These are phyloP conservation scores for Melitaea athalia DNA, from an alignment of 2,888 invertebrate species.

Conservation along the genomic window DNA sequence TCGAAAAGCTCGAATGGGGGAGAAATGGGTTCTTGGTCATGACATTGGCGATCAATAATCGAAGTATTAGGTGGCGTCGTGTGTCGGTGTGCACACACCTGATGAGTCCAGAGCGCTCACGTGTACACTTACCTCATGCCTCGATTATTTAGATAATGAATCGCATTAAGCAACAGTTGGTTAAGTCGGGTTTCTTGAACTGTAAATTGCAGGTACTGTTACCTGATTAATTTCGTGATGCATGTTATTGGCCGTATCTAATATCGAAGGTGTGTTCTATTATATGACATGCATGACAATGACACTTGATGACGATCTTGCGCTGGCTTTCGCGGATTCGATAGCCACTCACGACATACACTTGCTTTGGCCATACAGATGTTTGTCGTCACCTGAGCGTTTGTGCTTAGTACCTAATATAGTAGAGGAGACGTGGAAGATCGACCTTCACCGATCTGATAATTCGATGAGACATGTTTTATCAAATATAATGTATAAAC, in stretches of 20 bases:
- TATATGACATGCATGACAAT: too few relatives aligned
- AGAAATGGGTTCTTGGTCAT: neutral
- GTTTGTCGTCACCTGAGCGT: too few relatives aligned
- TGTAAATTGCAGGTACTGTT: neutral
- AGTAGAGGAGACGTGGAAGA: too few relatives aligned
- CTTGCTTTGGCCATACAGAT: too few relatives aligned
- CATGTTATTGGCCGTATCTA: neutral
- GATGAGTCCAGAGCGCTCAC: conserved; percentile 10
- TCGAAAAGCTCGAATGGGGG: conserved; percentile 6
- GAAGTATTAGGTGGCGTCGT: conserved; percentile 8
- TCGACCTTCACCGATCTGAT: too few relatives aligned
- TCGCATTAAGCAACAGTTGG: conserved; percentile 18
- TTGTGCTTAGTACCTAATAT: too few relatives aligned
- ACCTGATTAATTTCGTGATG: neutral
- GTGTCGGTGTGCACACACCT: conserved; percentile 22
- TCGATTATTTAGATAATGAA: conserved; percentile 24
- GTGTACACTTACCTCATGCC: conserved; percentile 21
- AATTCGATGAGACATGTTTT: too few relatives aligned
- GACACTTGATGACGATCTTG: too few relatives aligned
- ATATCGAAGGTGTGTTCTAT: neutral
- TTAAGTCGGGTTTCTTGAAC: conserved; percentile 11
- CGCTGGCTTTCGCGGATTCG: too few relatives aligned
- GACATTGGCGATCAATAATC: conserved; percentile 8
- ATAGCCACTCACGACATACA: too few relatives aligned
- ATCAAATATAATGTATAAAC: too few relatives aligned